phyloP scores from a whole-genome alignment of 2,113 vertebrate genomes.

The Emydocephalus ijimae region DNA sequence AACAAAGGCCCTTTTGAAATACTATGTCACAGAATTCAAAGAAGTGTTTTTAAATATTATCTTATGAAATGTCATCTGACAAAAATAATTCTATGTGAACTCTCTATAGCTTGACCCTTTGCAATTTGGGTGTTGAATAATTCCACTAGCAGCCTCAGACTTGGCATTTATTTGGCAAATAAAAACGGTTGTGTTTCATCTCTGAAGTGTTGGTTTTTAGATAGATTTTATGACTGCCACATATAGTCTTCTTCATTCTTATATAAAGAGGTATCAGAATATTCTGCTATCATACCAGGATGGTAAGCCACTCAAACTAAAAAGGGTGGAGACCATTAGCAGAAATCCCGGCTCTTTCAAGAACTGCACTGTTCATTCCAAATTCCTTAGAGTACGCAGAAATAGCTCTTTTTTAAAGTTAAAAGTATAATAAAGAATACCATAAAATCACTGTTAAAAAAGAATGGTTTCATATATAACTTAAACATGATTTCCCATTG shows the following conservation, averaged over 20 bases:
- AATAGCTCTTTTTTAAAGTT: background rate
- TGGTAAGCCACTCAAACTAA: background rate
- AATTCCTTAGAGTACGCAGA: background rate
- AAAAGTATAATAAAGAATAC: background rate
- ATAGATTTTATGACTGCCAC: background rate
- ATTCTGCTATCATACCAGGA: background rate
- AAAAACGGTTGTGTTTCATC: background rate
- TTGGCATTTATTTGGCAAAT: background rate
- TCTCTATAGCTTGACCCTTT: background rate
- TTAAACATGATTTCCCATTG: background rate
- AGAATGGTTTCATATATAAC: background rate
- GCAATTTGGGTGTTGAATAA: background rate
- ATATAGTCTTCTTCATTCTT: background rate
- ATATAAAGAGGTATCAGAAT: background rate
- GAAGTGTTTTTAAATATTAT: background rate
- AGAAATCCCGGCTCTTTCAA: background rate
- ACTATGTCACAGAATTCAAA: background rate
- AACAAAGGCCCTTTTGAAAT: background rate
- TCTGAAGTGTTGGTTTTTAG: background rate
- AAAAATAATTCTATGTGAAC: background rate
- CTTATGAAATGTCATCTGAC: background rate
- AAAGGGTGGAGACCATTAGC: background rate
- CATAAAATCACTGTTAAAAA: background rate
- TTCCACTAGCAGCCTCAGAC: background rate
- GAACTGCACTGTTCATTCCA: background rate